phyloP scores from a whole-genome alignment of 2,113 vertebrate genomes.

The Salvelinus fontinalis region DNA sequence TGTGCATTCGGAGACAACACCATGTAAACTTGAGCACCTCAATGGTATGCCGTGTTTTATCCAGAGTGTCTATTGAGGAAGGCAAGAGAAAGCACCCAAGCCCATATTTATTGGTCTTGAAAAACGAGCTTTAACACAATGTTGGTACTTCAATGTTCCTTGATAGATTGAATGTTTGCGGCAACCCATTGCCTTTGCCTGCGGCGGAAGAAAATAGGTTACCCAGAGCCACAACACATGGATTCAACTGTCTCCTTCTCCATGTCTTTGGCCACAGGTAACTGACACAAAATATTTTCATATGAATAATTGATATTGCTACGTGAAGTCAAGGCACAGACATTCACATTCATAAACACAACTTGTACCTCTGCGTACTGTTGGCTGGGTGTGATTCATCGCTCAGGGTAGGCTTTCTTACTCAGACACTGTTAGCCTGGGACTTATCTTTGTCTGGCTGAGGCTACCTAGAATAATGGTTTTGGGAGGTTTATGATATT shows the following conservation, averaged over 20 bases:
- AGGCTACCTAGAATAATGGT: background rate
- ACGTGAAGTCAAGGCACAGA: conserved; percentile 6
- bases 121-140: conserved; percentile 21
- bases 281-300: conserved; percentile 17
- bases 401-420: conserved; percentile 6
- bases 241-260: conserved; percentile 14
- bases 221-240: conserved; percentile 19
- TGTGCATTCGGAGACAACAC: too few species aligned
- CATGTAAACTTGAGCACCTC: too few species aligned
- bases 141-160: conserved; percentile 11
- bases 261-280: conserved; percentile 9
- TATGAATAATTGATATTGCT: conserved; percentile 16
- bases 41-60: background rate
- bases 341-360: conserved; percentile 25
- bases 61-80: conserved; percentile 8
- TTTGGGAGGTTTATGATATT: background rate
- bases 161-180: background rate
- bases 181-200: conserved; percentile 7
- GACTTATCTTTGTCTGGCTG: background rate
- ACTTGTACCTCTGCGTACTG: conserved; percentile 20
- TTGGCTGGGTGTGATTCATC: conserved; percentile 30
- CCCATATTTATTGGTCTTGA: conserved; percentile 27
- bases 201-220: background rate
- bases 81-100: conserved; percentile 22
- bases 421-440: background rate